Conservation (phyloP, 2,888 invertebrate species). For the Thera obeliscata region DNA sequence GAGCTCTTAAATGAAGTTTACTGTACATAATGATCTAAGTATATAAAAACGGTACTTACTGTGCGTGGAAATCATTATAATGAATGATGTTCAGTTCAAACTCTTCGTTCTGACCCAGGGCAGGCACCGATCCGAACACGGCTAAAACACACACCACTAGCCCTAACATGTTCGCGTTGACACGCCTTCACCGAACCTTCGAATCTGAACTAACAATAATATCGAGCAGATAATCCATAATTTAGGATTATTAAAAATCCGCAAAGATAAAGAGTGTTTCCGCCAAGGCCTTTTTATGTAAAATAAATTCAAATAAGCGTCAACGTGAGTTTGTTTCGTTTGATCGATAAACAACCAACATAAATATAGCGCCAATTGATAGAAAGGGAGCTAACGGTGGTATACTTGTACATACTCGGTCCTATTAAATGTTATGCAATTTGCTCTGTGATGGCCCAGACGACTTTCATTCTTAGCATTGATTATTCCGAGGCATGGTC, state of each 20-base stretch:
- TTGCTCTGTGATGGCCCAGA: not conserved
- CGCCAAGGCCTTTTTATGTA: not conserved
- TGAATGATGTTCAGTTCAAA: conserved; percentile 78
- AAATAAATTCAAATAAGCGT: not conserved
- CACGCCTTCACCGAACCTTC: conserved; percentile 17
- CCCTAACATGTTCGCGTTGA: conserved; percentile 36
- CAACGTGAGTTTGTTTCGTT: not conserved
- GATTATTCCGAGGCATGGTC: not conserved
- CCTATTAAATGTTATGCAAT: not conserved
- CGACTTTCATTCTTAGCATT: not conserved
- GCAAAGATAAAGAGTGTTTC: conserved; percentile 19
- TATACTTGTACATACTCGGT: not conserved
- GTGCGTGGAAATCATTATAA: conserved; percentile 84
- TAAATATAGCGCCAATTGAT: not conserved
- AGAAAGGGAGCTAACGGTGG: not conserved
- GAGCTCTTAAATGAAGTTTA: too few species aligned
- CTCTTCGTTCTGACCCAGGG: conserved; percentile 45
- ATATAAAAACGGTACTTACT: conserved; percentile 64
- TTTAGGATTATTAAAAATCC: conserved; percentile 28
- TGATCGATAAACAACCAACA: not conserved
- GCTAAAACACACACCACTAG: conserved; percentile 43
- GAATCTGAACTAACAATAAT: conserved; percentile 16
- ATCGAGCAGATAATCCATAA: conserved; percentile 22
- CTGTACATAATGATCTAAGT: too few species aligned
- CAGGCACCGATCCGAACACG: conserved; percentile 44